Evolutionary conservation across 1,140 invertebrate genomes (phyloP).

Genomic region (Pomacea maculata): DNA sequence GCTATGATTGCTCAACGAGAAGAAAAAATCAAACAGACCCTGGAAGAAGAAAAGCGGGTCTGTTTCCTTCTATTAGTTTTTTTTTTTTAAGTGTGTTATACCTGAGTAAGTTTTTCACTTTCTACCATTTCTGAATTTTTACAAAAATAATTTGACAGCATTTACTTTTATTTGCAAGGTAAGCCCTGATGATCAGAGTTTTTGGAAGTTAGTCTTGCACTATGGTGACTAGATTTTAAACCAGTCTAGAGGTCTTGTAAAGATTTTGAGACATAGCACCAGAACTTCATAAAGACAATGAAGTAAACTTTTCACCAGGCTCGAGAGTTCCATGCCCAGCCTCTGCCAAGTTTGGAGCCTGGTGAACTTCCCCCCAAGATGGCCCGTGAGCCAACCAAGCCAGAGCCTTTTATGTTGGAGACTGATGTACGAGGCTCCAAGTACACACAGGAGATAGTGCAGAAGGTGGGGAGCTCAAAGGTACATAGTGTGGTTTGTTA

Average conservation of each 20-base stretch:
- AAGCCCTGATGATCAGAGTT: too few species aligned
- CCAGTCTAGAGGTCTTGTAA: too few species aligned
- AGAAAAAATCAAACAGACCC: conserved; percentile 65
- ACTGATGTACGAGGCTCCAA: conserved; percentile 60
- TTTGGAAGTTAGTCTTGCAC: too few species aligned
- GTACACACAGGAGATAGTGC: conserved; percentile 52
- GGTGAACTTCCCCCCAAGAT: conserved; percentile 59
- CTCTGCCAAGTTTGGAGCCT: conserved; percentile 44
- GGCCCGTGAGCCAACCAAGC: conserved; percentile 50
- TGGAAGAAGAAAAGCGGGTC: conserved; percentile 49
- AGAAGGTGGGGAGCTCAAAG: conserved; percentile 43
- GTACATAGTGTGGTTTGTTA: neutral
- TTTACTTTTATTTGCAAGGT: too few species aligned
- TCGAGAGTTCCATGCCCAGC: conserved; percentile 59
- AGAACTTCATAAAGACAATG: too few species aligned
- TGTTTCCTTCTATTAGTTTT: neutral
- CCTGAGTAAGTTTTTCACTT: too few species aligned
- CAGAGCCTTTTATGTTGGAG: conserved; percentile 63
- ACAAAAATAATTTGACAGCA: too few species aligned
- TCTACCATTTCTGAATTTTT: too few species aligned
- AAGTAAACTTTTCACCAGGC: conserved; percentile 36
- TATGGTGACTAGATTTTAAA: too few species aligned
- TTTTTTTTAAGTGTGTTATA: too few species aligned
- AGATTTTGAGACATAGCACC: too few species aligned
- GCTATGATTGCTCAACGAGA: conserved; percentile 66